phyloP scores from a whole-genome alignment of 2,113 vertebrate species.

The Edolisoma coerulescens region DNA sequence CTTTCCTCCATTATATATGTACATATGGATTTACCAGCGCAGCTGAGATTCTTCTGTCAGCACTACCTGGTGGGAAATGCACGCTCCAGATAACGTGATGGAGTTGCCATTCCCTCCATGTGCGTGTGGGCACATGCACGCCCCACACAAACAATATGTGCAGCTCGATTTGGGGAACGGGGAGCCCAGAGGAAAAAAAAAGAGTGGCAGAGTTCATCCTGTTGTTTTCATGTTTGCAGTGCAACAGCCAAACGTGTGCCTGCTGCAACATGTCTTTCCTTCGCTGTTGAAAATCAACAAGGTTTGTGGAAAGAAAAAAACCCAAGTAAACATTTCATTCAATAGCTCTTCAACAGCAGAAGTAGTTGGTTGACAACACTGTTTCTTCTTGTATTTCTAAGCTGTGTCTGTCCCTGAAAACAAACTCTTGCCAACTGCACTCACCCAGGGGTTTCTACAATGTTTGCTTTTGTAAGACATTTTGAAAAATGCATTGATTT shows the following conservation, averaged over 20 bases:
- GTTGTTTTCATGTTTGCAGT: neutral
- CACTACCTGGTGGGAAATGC: neutral
- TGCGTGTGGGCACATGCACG: neutral
- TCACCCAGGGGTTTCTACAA: neutral
- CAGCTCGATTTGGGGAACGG: neutral
- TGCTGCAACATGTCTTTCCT: neutral
- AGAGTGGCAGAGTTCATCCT: neutral
- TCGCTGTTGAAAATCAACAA: neutral
- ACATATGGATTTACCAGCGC: neutral
- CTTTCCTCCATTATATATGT: neutral
- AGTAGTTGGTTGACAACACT: neutral
- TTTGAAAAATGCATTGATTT: neutral
- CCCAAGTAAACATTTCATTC: neutral
- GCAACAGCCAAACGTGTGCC: neutral
- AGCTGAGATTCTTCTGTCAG: neutral
- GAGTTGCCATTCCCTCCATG: neutral
- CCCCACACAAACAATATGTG: neutral
- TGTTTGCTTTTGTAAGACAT: neutral
- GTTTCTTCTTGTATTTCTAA: neutral
- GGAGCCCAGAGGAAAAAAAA: neutral
- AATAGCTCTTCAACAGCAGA: neutral
- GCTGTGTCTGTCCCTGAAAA: neutral
- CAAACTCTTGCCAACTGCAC: neutral
- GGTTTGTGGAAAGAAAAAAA: neutral
- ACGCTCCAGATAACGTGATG: accelerated